phyloP scores from a whole-genome alignment of 1,140 invertebrate species.

The Diabrotica undecimpunctata region DNA sequence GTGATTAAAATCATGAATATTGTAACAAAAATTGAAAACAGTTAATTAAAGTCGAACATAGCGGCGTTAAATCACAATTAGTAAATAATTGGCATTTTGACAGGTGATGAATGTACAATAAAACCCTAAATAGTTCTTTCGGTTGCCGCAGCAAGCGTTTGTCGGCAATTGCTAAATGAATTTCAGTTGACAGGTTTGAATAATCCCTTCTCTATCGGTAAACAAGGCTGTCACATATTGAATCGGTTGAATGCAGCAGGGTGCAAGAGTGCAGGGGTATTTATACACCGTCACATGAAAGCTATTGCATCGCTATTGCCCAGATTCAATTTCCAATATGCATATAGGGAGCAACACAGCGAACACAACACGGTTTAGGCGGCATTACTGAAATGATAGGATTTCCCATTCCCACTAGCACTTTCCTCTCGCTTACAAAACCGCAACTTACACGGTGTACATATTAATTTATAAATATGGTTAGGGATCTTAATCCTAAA shows the following conservation, averaged over 20 bases:
- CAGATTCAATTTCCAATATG: slow-evolving; percentile 46
- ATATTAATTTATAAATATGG: not conserved
- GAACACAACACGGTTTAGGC: slow-evolving; percentile 20
- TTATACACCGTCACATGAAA: slow-evolving; percentile 41
- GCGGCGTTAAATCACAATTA: slow-evolving; percentile 32
- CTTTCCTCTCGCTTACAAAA: slow-evolving; percentile 15
- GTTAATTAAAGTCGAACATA: slow-evolving; percentile 23
- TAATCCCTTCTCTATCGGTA: slow-evolving; percentile 43
- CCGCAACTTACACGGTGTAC: slow-evolving; percentile 4
- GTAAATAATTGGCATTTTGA: slow-evolving; percentile 36
- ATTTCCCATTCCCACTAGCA: slow-evolving; percentile 19
- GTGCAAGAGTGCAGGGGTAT: slow-evolving; percentile 33
- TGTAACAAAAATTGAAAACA: slow-evolving; percentile 25
- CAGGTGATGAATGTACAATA: slow-evolving; percentile 33
- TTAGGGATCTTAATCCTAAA: no score
- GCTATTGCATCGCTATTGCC: slow-evolving; percentile 40
- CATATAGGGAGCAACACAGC: slow-evolving; percentile 31
- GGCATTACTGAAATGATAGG: slow-evolving; percentile 19
- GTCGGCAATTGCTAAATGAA: slow-evolving; percentile 30
- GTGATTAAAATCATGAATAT: slow-evolving; percentile 14
- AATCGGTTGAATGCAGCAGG: slow-evolving; percentile 28
- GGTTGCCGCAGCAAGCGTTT: slow-evolving; percentile 29
- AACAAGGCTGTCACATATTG: slow-evolving; percentile 44
- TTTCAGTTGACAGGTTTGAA: slow-evolving; percentile 43
- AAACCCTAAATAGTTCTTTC: slow-evolving; percentile 35